A percentile compares a stretch with the other conserved stretches of the same genome.
These are phyloP conservation scores for Drosophila gunungcola DNA, from an alignment of 1,140 invertebrate genomes.

Conservation along the genomic window DNA sequence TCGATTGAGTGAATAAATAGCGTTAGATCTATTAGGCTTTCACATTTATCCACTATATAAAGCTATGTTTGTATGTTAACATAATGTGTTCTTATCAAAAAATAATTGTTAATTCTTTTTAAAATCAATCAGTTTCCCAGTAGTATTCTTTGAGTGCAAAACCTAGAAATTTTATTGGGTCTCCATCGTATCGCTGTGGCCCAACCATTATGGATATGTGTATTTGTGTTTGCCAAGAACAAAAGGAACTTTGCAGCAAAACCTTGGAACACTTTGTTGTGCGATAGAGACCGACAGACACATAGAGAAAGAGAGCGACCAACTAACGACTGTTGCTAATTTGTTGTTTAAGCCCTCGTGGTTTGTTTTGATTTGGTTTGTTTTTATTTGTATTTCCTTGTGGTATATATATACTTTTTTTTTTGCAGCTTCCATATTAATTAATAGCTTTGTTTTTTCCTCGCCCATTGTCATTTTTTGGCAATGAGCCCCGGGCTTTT, in stretches of 20 bases:
- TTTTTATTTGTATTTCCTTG: conserved; percentile 37
- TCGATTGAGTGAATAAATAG: no score
- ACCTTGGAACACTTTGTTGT: conserved; percentile 71
- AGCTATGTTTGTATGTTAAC: no score
- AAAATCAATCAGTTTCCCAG: not conserved
- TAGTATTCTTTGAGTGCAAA: not conserved
- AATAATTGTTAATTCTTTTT: no score
- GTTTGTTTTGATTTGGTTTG: conserved; percentile 55
- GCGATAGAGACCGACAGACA: conserved; percentile 21
- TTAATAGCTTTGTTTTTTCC: conserved; percentile 60
- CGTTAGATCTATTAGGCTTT: no score
- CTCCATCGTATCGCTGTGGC: conserved; percentile 1
- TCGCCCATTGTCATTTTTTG: conserved; percentile 58
- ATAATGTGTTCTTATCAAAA: no score
- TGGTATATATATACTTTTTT: conserved; percentile 16
- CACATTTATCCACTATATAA: no score
- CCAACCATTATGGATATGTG: conserved; percentile 35
- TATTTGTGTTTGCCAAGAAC: conserved; percentile 48
- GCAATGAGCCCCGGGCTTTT: conserved; percentile 60
- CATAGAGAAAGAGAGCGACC: conserved; percentile 1
- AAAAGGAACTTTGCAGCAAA: conserved; percentile 62
- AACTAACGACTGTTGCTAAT: conserved; percentile 66
- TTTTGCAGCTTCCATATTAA: conserved; percentile 47
- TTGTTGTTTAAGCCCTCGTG: conserved; percentile 54
- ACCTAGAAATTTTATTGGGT: conserved; percentile 24